phyloP scores from a whole-genome alignment of 2,113 vertebrate genomes.

The Dasyurus viverrinus region DNA sequence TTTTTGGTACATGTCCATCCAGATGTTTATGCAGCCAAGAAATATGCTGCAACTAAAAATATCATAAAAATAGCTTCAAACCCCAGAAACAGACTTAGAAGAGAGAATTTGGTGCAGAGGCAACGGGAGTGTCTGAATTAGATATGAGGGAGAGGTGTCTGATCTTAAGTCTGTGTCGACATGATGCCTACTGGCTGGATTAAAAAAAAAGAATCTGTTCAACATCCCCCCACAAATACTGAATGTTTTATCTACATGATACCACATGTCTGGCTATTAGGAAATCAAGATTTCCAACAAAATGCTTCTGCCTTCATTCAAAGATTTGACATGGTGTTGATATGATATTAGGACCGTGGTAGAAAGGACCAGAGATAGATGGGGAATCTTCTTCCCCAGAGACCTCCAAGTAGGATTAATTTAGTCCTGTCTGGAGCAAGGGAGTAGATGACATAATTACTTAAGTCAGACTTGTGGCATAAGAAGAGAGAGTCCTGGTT shows the following conservation, averaged over 20 bases:
- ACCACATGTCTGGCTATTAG: not conserved
- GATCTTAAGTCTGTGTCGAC: not conserved
- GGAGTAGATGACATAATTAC: not conserved
- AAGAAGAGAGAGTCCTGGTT: not conserved
- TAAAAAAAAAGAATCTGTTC: not conserved
- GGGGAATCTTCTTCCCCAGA: not conserved
- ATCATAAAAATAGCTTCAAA: not conserved
- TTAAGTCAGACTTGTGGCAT: not conserved
- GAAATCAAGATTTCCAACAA: not conserved
- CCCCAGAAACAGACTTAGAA: not conserved
- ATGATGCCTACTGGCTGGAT: not conserved
- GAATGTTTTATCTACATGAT: not conserved
- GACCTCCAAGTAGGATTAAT: not conserved
- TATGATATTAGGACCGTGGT: too few relatives aligned
- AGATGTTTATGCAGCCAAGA: not conserved
- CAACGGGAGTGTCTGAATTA: not conserved
- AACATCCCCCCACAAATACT: not conserved
- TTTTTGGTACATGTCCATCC: not conserved
- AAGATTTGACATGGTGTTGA: not conserved
- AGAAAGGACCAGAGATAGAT: not conserved
- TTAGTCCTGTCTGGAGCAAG: not conserved
- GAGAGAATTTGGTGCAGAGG: not conserved
- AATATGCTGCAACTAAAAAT: not conserved
- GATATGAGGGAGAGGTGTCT: not conserved
- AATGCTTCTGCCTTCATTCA: not conserved